Evolutionary conservation across 2,113 vertebrate genomes (phyloP).

Genomic region (Cygnus buccinator): DNA sequence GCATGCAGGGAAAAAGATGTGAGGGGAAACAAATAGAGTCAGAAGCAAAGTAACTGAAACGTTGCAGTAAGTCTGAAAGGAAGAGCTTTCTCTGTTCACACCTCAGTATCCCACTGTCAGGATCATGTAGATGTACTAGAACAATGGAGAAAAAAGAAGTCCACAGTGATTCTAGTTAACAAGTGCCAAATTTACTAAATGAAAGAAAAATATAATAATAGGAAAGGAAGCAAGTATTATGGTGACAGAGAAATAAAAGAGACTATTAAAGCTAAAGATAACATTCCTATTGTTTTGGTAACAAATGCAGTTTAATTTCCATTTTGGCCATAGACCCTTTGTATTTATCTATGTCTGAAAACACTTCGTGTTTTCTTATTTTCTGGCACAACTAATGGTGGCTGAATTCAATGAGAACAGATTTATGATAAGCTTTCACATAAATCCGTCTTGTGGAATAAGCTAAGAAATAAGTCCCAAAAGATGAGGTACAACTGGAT

Average conservation of each 20-base stretch:
- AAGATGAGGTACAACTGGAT: neutral
- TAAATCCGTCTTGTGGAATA: neutral
- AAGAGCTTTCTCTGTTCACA: neutral
- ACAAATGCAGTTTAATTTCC: neutral
- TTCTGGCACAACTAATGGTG: neutral
- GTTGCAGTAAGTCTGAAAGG: neutral
- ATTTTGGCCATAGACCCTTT: neutral
- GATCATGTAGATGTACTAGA: neutral
- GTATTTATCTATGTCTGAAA: slow-evolving; percentile 22
- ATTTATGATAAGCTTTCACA: slow-evolving; percentile 23
- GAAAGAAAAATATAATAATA: neutral
- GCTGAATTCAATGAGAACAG: slow-evolving; percentile 5
- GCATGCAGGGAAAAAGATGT: neutral
- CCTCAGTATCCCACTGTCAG: neutral
- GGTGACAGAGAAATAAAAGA: neutral
- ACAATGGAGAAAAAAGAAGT: neutral
- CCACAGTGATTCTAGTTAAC: neutral
- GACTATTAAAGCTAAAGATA: neutral
- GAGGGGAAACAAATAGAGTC: neutral
- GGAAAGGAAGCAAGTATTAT: neutral
- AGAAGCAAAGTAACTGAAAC: neutral
- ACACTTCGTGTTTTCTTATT: neutral
- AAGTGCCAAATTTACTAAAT: neutral
- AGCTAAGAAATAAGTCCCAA: neutral
- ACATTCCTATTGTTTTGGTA: neutral